phyloP scores from a whole-genome alignment of 2,797 vertebrate species.

The Lepus townsendii region DNA sequence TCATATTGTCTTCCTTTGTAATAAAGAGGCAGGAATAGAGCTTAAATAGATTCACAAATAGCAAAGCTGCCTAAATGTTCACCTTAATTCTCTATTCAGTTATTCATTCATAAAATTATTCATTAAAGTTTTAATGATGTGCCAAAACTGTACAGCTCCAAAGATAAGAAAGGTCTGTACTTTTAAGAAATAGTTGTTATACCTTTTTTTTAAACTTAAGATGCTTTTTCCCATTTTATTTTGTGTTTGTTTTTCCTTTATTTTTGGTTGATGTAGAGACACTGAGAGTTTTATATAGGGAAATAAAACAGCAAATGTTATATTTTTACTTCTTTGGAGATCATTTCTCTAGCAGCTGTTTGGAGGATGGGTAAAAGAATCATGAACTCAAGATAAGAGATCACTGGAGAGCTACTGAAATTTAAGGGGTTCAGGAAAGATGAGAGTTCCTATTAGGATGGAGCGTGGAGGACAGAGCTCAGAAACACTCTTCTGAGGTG shows the following conservation, averaged over 20 bases:
- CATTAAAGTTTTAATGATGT: not conserved
- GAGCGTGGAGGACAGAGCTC: not conserved
- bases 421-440: not conserved
- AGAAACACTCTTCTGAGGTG: not conserved
- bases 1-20: not conserved
- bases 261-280: constrained; percentile 6
- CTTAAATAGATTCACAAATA: not conserved
- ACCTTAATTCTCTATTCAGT: not conserved
- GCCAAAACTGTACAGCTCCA: not conserved
- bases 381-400: not conserved
- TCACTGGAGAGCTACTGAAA: not conserved
- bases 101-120: not conserved
- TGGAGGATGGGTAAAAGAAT: not conserved
- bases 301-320: not conserved
- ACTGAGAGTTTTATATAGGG: not conserved
- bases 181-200: not conserved
- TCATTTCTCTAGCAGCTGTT: not conserved
- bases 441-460: not conserved
- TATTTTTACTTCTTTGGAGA: not conserved
- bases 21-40: not conserved
- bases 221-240: not conserved
- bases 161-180: not conserved
- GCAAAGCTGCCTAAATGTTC: not conserved
- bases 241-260: not conserved
- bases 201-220: not conserved